These are phyloP conservation scores for Rostratula benghalensis DNA, from an alignment of 2,113 vertebrate species.

Conservation along the genomic window DNA sequence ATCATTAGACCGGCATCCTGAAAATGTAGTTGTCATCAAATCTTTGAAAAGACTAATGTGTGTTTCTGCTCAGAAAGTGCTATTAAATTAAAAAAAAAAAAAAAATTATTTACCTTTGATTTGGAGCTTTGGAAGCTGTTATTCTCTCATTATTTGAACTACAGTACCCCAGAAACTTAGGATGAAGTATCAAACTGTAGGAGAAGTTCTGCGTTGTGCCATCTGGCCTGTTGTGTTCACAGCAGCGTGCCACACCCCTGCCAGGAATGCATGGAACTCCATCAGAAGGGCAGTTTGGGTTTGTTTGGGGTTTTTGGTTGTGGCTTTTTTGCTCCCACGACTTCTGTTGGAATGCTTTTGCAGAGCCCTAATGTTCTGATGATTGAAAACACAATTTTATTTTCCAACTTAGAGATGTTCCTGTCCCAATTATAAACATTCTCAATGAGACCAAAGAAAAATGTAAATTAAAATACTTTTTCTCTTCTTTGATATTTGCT, in stretches of 20 bases:
- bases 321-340: background rate
- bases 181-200: background rate
- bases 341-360: background rate
- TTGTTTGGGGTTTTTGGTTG: background rate
- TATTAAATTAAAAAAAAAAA: background rate
- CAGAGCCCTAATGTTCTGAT: background rate
- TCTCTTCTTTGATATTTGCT: background rate
- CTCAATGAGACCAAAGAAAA: background rate
- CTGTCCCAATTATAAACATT: background rate
- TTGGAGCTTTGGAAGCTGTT: background rate
- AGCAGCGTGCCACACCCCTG: background rate
- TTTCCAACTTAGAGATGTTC: background rate
- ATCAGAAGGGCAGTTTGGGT: background rate
- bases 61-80: background rate
- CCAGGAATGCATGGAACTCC: background rate
- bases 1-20: background rate
- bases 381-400: background rate
- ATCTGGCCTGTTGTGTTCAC: background rate
- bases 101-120: background rate
- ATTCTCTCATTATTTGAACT: background rate
- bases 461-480: background rate
- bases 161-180: background rate
- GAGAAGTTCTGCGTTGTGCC: background rate
- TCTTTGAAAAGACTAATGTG: background rate
- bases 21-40: background rate